phyloP scores from a whole-genome alignment of 23 tunicate genomes.

The Phallusia fumigata region DNA sequence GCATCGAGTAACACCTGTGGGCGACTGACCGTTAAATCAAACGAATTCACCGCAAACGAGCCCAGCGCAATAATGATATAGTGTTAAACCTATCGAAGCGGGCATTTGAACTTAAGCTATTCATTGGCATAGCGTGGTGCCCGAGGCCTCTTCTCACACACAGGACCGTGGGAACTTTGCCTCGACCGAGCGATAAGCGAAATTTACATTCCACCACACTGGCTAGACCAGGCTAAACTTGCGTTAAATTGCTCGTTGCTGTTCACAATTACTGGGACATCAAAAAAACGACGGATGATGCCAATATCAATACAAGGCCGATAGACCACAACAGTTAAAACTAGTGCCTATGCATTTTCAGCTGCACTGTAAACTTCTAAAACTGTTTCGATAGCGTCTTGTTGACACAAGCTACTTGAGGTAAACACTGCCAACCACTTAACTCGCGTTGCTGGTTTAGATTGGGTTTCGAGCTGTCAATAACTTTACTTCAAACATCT shows the following conservation, averaged over 20 bases:
- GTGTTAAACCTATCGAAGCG: background rate
- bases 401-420: too few species aligned
- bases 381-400: too few species aligned
- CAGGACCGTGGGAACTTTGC: background rate
- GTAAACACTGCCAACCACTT: too few species aligned
- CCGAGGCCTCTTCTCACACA: background rate
- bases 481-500: too few species aligned
- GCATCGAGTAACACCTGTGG: background rate
- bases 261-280: background rate
- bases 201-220: background rate
- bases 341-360: too few species aligned
- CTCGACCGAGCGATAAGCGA: background rate
- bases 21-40: slow-evolving; percentile 14
- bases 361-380: too few species aligned
- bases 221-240: background rate
- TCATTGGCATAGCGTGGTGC: background rate
- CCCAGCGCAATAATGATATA: background rate
- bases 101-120: background rate
- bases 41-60: background rate
- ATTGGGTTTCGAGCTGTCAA: too few species aligned
- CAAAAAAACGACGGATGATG: background rate
- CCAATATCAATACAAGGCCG: too few species aligned
- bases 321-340: too few species aligned
- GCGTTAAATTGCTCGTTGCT: background rate
- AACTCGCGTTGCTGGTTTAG: too few species aligned